phyloP scores from a whole-genome alignment of 2,113 vertebrate genomes.

The Glaucomys volans region DNA sequence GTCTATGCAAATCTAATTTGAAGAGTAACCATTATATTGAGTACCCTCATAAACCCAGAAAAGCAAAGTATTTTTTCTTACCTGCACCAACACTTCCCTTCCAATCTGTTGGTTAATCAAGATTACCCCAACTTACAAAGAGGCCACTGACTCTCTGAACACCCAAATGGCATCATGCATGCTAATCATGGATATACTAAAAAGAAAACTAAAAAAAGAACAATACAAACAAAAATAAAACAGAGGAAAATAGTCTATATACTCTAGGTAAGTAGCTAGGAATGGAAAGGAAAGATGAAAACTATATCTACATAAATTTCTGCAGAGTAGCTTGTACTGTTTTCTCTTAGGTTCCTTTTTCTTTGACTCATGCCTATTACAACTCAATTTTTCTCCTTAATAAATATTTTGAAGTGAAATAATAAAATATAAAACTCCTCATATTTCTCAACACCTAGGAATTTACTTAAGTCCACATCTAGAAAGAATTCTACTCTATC shows the following conservation, averaged over 20 bases:
- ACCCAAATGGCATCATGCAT: neutral
- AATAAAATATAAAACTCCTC: neutral
- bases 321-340: neutral
- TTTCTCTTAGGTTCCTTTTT: neutral
- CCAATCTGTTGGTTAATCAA: neutral
- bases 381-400: neutral
- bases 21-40: neutral
- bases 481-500: neutral
- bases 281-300: neutral
- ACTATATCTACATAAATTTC: neutral
- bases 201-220: neutral
- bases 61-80: constrained; percentile 23
- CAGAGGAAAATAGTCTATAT: neutral
- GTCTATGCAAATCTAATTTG: neutral
- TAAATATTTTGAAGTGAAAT: neutral
- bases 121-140: neutral
- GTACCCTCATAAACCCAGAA: neutral
- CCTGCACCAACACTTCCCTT: neutral
- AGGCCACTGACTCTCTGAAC: neutral
- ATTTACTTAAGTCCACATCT: neutral
- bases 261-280: neutral
- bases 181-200: neutral
- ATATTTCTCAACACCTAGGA: neutral
- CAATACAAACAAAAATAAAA: neutral
- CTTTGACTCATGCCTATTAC: neutral